These are phyloP conservation scores for Stichodactyla helianthus DNA, from an alignment of 64 coral and sea anemone species.

Conservation along the genomic window DNA sequence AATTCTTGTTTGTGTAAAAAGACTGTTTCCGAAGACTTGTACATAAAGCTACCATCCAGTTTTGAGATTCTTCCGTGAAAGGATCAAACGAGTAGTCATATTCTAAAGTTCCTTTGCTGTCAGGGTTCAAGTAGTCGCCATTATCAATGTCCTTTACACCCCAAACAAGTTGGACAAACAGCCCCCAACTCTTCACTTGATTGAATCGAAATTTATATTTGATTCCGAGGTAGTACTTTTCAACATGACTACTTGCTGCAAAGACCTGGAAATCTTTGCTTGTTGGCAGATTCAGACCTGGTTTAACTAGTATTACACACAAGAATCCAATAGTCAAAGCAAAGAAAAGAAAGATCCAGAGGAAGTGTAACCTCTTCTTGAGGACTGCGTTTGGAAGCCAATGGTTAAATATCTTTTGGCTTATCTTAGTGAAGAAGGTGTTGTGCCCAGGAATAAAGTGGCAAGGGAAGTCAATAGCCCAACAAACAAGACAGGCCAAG, in stretches of 20 bases:
- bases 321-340: slow-evolving; percentile 64
- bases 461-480: slow-evolving; percentile 71
- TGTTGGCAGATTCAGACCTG: slow-evolving; percentile 55
- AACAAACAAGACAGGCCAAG: slow-evolving; percentile 18
- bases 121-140: slow-evolving; percentile 73
- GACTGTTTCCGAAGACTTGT: slow-evolving; percentile 35
- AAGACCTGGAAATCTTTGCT: slow-evolving; percentile 86
- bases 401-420: slow-evolving; percentile 34
- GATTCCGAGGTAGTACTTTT: slow-evolving; percentile 66
- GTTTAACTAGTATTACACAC: slow-evolving; percentile 69
- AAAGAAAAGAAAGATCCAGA: slow-evolving; percentile 65
- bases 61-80: slow-evolving; percentile 47
- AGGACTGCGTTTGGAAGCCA: slow-evolving; percentile 71
- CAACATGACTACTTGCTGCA: slow-evolving; percentile 56
- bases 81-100: slow-evolving; percentile 63
- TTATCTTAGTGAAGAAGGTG: slow-evolving; percentile 27
- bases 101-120: slow-evolving; percentile 62
- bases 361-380: slow-evolving; percentile 46
- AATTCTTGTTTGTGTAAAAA: slow-evolving; percentile 33
- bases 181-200: neutral
- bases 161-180: slow-evolving; percentile 52
- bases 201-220: slow-evolving; percentile 72
- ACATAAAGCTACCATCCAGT: slow-evolving; percentile 61
- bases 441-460: slow-evolving; percentile 34
- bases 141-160: slow-evolving; percentile 76